These are phyloP conservation scores for Typhlomys cinereus DNA, from an alignment of 2,113 vertebrate species.

Conservation along the genomic window DNA sequence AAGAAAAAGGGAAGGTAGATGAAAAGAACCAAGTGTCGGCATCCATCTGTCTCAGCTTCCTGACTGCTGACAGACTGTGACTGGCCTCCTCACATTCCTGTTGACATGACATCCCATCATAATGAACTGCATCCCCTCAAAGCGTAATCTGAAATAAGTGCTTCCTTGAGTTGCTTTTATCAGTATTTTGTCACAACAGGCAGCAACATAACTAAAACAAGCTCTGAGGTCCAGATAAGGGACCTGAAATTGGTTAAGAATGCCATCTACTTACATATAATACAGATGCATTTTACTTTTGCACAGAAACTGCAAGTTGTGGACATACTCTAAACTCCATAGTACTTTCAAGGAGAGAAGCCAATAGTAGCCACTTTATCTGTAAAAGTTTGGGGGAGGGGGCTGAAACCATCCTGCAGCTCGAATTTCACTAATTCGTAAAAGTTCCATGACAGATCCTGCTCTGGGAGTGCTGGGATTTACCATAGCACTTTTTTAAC, in stretches of 20 bases:
- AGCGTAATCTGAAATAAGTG: background rate
- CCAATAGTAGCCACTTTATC: background rate
- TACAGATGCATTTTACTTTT: background rate
- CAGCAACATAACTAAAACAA: background rate
- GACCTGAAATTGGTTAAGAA: background rate
- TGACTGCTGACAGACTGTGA: no score
- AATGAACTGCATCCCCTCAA: no score
- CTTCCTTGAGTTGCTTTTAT: background rate
- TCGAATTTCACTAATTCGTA: no score
- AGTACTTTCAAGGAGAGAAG: background rate
- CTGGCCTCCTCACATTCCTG: background rate
- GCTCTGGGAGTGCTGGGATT: background rate
- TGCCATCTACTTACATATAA: background rate
- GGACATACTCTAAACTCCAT: background rate
- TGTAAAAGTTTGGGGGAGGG: background rate
- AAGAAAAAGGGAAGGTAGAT: background rate
- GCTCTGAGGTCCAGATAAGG: background rate
- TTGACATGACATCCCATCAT: background rate
- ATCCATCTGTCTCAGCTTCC: fast-evolving
- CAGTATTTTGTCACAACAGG: background rate
- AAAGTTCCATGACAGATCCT: background rate
- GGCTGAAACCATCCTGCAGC: background rate
- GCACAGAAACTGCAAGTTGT: background rate
- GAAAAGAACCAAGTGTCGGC: no score
- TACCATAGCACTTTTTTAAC: background rate